Evolutionary conservation across 2,113 vertebrate genomes (phyloP).

Genomic region (Ramphastos sulfuratus): DNA sequence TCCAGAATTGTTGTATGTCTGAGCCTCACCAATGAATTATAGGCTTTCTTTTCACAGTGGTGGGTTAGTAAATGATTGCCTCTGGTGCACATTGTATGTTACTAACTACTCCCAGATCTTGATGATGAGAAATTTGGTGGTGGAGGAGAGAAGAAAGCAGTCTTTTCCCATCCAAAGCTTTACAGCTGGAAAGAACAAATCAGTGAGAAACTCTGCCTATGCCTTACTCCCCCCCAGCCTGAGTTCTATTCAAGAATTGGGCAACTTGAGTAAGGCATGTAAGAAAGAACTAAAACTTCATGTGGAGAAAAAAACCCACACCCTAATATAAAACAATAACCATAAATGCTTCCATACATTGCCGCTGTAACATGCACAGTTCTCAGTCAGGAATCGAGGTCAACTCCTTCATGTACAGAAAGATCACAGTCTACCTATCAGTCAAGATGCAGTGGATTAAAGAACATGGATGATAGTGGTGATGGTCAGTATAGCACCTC

Average conservation of each 20-base stretch:
- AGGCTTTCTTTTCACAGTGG: not conserved
- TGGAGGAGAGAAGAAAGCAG: not conserved
- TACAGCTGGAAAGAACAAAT: not conserved
- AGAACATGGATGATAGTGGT: not conserved
- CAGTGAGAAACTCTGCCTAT: not conserved
- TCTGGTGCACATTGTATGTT: not conserved
- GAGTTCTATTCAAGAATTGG: not conserved
- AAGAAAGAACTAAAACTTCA: not conserved
- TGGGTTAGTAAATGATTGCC: not conserved
- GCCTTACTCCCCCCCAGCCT: not conserved
- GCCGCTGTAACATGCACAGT: fast-evolving
- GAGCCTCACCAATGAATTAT: not conserved
- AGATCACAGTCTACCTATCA: not conserved
- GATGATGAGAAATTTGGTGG: not conserved
- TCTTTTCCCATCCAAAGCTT: not conserved
- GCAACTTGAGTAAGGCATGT: not conserved
- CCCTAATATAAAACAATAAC: not conserved
- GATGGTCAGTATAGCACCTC: not conserved
- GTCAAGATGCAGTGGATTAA: not conserved
- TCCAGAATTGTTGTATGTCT: not conserved
- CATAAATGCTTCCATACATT: not conserved
- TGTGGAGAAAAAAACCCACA: not conserved
- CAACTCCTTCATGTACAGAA: not conserved
- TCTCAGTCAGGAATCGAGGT: not conserved
- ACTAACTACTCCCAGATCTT: not conserved